phyloP scores from a whole-genome alignment of 2,113 vertebrate species.

The Cnemophilus loriae region DNA sequence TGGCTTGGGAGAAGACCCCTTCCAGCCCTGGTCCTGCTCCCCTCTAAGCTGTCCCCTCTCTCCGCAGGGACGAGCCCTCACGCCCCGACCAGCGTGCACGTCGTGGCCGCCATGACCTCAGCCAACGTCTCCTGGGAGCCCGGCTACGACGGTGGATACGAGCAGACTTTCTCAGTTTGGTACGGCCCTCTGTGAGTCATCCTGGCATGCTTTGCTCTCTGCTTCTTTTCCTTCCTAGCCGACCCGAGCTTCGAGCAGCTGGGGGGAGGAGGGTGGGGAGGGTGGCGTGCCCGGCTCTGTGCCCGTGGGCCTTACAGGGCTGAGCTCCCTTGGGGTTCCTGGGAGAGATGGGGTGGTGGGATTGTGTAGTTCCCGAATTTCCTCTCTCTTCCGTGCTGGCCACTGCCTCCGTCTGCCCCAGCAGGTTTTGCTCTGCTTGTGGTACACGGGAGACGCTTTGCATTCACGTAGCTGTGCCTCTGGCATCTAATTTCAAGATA shows the following conservation, averaged over 20 bases:
- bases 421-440: neutral
- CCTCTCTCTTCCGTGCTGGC: neutral
- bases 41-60: neutral
- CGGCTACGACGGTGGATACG: conserved; percentile 96
- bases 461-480: conserved; percentile 12
- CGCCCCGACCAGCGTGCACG: conserved; percentile 88
- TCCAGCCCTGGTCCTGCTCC: neutral
- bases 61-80: conserved; percentile 94
- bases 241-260: neutral
- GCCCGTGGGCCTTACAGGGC: neutral
- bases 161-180: conserved; percentile 99
- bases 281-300: neutral
- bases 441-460: neutral
- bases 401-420: neutral
- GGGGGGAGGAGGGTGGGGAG: neutral
- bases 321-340: neutral
- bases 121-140: conserved; percentile 98
- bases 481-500: conserved; percentile 52
- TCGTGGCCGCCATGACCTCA: conserved; percentile 89
- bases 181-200: conserved; percentile 99
- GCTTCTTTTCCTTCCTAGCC: conserved; percentile 77
- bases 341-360: neutral
- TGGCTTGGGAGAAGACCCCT: neutral
- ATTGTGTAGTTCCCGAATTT: neutral
- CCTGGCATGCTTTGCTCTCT: conserved; percentile 97